Conservation (phyloP, 2,113 vertebrate species). For the Hydrochoerus hydrochaeris region DNA sequence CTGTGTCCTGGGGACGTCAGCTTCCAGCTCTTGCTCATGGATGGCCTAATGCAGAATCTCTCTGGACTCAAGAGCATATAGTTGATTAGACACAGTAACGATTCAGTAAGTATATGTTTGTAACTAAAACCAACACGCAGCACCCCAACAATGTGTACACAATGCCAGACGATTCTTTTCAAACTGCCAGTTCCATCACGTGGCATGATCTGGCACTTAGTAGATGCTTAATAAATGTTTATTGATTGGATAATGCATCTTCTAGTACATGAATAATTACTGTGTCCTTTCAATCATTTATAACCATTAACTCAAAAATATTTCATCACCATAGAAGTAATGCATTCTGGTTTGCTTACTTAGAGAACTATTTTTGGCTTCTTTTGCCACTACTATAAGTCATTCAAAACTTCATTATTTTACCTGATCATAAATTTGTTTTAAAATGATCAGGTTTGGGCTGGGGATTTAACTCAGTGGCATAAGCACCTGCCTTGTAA, state of each 20-base stretch:
- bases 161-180: not conserved
- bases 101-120: not conserved
- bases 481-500: too few species aligned
- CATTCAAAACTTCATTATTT: constrained; percentile 47
- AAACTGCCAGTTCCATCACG: not conserved
- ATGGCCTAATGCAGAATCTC: not conserved
- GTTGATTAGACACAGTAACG: not conserved
- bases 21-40: not conserved
- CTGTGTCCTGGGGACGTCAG: not conserved
- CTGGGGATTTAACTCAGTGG: too few species aligned
- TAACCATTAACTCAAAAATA: constrained; percentile 43
- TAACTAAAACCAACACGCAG: constrained; percentile 23
- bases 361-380: constrained; percentile 59
- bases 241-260: constrained; percentile 13
- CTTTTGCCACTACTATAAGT: not conserved
- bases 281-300: constrained; percentile 51
- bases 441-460: constrained; percentile 12
- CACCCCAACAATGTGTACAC: not conserved
- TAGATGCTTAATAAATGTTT: constrained; percentile 24
- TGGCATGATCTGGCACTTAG: not conserved
- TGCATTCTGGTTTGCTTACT: constrained; percentile 21
- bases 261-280: constrained; percentile 34
- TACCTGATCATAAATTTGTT: constrained; percentile 20
- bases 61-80: not conserved
- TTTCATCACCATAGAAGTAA: constrained; percentile 29